Conservation (phyloP, 2,113 vertebrate genomes). For the Saimiri boliviensis region DNA sequence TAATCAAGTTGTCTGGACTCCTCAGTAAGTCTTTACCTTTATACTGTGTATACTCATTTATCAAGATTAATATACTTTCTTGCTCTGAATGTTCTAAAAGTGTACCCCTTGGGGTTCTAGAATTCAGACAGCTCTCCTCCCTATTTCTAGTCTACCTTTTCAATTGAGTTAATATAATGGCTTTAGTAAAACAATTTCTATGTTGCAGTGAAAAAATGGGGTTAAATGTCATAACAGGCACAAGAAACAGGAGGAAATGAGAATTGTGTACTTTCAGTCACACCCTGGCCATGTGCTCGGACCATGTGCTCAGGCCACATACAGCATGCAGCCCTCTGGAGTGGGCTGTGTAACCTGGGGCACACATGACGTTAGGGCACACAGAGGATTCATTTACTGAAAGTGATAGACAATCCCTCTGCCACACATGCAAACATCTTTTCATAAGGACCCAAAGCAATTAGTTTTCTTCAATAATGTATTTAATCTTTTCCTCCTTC, state of each 20-base stretch:
- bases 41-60: neutral
- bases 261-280: neutral
- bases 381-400: neutral
- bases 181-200: neutral
- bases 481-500: neutral
- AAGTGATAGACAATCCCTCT: neutral
- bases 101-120: neutral
- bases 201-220: neutral
- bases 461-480: neutral
- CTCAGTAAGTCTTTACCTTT: neutral
- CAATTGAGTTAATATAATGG: neutral
- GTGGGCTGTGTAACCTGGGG: neutral
- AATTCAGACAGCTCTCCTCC: neutral
- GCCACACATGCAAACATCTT: neutral
- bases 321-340: accelerated
- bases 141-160: neutral
- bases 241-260: neutral
- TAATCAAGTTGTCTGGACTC: neutral
- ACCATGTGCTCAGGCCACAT: neutral
- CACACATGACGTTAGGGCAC: neutral
- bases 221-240: neutral
- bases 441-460: neutral
- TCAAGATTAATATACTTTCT: neutral
- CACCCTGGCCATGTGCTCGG: neutral
- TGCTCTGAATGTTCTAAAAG: neutral